These are phyloP conservation scores for Arion vulgaris DNA, from an alignment of 1,140 invertebrate genomes.

Conservation along the genomic window DNA sequence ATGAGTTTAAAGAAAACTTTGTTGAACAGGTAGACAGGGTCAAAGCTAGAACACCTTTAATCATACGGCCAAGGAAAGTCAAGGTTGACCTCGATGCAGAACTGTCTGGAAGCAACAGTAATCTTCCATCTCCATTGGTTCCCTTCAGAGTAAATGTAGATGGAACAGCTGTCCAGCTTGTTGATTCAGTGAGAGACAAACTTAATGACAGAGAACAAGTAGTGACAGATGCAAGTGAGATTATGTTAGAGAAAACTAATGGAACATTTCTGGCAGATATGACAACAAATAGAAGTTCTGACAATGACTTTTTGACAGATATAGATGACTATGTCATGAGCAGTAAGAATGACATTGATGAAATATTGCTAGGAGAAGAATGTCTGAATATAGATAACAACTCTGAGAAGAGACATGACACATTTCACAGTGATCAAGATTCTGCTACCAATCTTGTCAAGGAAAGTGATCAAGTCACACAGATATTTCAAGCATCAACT, in stretches of 20 bases:
- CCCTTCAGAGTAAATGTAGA: constrained; percentile 42
- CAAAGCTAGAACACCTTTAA: constrained; percentile 60
- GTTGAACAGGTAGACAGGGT: constrained; percentile 62
- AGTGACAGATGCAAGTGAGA: neutral
- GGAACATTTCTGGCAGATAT: neutral
- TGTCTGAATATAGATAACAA: neutral
- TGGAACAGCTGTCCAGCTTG: neutral
- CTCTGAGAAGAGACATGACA: neutral
- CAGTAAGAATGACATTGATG: constrained; percentile 19
- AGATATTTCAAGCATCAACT: neutral
- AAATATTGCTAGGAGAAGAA: constrained; percentile 14
- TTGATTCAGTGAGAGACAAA: neutral
- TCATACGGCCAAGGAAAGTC: constrained; percentile 67
- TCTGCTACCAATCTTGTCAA: neutral
- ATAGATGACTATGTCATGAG: neutral
- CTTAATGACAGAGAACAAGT: neutral
- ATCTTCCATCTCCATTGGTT: constrained; percentile 63
- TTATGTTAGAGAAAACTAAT: neutral
- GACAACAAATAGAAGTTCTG: neutral
- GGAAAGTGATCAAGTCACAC: neutral
- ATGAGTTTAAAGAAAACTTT: constrained; percentile 77
- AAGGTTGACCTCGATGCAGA: constrained; percentile 69
- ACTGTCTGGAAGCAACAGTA: constrained; percentile 47
- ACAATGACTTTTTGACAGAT: neutral
- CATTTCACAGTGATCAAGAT: neutral